Evolutionary conservation across 53 echinoderm and acorn worm genomes (phyloP), one percentile per base, ranked within the genome.

Genomic region (Apostichopus leukothele): DNA sequence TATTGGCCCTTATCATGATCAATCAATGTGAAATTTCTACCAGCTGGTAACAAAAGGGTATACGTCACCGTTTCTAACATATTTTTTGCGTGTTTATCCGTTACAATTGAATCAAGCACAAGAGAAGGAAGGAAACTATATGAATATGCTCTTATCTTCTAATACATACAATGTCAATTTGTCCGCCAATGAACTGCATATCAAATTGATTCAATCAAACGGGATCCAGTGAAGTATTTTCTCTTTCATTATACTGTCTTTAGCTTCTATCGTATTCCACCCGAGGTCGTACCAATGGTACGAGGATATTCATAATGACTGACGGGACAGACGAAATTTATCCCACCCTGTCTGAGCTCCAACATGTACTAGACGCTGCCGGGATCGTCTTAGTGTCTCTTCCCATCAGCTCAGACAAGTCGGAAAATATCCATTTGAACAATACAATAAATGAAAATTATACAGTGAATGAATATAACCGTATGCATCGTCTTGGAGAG

Each of bases 281-380:
- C 14, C 13, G 14, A 1, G 71, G 71, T 68, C 7, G 54, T 21
- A 53, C 51, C n/a, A 53, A 21, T n/a, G 80, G 51, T 25, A 6
- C 80, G 53, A 80, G 5, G 6, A 80, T 80, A 57, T 80, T 80
- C 23, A 54, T 80, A 3, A 80, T 80, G 80, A 80, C 54, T 59
- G 80, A 80, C 21, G 80, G 80, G 5, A 80, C 80, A 51, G 80
- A 80, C 52, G 23, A 16, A 7, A 0, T 22, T 22, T 5, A 21
- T 9, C 71, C 71, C 6, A 80, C 80, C 20, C 39, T 80, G 54
- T 20, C 54, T 18, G 80, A 80, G 0, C 54, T 80, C 53, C 21
- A 55, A 59, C 21, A 7, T 21, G 54, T 54, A 54, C 9, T 80
- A 54, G 23, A 54, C 60, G 39, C 54, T 11, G 53, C 80, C 4